phyloP scores from a whole-genome alignment of 2,797 vertebrate genomes.

The Rhinoraja longicauda region DNA sequence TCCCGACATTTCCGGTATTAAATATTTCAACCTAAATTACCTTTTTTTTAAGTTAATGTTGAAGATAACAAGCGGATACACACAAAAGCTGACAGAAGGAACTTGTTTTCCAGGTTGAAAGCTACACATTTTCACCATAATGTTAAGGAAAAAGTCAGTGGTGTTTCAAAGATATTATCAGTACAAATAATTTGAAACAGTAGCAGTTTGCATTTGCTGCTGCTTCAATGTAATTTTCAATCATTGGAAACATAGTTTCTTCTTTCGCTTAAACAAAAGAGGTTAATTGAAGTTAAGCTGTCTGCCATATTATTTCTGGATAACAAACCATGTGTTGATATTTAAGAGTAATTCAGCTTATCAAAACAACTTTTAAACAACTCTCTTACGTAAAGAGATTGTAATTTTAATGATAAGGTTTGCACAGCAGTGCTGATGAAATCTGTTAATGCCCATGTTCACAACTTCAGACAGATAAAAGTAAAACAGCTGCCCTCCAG shows the following conservation, averaged over 20 bases:
- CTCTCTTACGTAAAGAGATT: not conserved
- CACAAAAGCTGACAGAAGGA: not conserved
- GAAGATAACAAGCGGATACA: not conserved
- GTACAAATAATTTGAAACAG: not conserved
- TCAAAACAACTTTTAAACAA: not conserved
- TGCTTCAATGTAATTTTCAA: not conserved
- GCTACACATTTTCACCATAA: not conserved
- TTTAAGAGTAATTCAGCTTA: not conserved
- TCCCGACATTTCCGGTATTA: not conserved
- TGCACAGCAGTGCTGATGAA: not conserved
- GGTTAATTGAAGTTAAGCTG: not conserved
- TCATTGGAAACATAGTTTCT: not conserved
- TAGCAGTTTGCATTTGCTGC: not conserved
- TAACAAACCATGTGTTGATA: not conserved
- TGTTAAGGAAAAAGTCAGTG: not conserved
- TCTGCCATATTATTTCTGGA: not conserved
- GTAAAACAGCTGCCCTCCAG: not conserved
- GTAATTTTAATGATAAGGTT: not conserved
- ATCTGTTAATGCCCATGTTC: not conserved
- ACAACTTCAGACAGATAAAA: not conserved
- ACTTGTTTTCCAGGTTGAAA: not conserved
- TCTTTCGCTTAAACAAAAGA: not conserved
- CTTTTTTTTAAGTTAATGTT: not conserved
- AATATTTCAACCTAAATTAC: not conserved
- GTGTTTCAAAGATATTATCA: constrained; percentile 17